Percentiles rank a stretch among this genome's conserved stretches.
Conservation (phyloP, 2,113 vertebrate genomes). For the Poeciliopsis occidentalis region DNA sequence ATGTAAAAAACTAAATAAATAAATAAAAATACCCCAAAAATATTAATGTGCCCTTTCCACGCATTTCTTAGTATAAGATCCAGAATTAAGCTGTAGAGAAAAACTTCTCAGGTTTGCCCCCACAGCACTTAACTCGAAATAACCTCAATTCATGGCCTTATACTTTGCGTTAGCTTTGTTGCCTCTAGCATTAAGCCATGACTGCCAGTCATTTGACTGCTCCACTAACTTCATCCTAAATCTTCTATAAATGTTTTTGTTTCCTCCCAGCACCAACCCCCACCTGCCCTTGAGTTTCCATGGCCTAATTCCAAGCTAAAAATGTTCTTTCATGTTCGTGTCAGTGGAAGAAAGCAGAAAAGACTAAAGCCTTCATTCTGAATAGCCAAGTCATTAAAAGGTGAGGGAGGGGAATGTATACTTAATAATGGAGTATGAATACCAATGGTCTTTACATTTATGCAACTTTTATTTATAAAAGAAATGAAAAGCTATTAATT, state of each 20-base stretch:
- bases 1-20: slow-evolving; percentile 12
- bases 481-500: not conserved
- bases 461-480: not conserved
- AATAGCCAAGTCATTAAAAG: slow-evolving; percentile 48
- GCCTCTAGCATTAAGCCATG: slow-evolving; percentile 52
- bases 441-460: not conserved
- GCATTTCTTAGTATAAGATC: slow-evolving; percentile 28
- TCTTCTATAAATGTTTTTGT: slow-evolving; percentile 61
- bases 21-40: slow-evolving; percentile 52
- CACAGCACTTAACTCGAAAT: slow-evolving; percentile 51
- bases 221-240: slow-evolving; percentile 41
- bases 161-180: slow-evolving; percentile 44
- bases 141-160: slow-evolving; percentile 43
- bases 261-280: slow-evolving; percentile 38
- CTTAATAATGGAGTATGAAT: not conserved
- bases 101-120: slow-evolving; percentile 21
- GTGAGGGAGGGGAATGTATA: no score
- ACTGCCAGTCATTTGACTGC: slow-evolving; percentile 60
- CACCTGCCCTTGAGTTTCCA: slow-evolving; percentile 40
- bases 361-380: slow-evolving; percentile 26
- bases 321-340: slow-evolving; percentile 47
- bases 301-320: slow-evolving; percentile 52
- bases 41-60: slow-evolving; percentile 52
- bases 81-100: slow-evolving; percentile 25
- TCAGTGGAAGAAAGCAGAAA: slow-evolving; percentile 25